Evolutionary conservation across 2,797 vertebrate species (phyloP).

Genomic region (Galago senegalensis): DNA sequence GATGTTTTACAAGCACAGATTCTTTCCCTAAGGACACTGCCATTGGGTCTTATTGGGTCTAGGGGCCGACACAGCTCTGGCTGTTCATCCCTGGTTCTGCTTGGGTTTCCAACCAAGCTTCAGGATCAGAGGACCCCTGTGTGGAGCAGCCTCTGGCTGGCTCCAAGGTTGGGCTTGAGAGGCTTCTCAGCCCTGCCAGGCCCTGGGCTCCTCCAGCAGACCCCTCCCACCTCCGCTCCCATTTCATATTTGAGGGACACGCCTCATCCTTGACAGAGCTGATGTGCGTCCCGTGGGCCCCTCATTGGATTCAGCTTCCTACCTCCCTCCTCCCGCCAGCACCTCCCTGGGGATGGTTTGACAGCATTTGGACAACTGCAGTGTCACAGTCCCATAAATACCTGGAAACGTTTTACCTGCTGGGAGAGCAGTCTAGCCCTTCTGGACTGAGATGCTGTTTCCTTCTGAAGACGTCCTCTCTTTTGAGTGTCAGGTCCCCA

Average conservation of each 20-base stretch:
- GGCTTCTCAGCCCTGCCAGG: neutral
- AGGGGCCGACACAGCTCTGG: neutral
- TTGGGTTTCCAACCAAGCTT: neutral
- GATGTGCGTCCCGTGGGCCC: neutral
- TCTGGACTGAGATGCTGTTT: rapidly evolving
- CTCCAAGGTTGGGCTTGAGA: neutral
- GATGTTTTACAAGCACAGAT: rapidly evolving
- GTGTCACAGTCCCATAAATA: neutral
- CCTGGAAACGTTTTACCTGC: rapidly evolving
- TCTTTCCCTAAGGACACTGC: neutral
- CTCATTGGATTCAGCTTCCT: neutral
- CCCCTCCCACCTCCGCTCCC: neutral
- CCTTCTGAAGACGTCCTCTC: neutral
- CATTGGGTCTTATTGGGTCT: neutral
- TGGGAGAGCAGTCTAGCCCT: neutral
- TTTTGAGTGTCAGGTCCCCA: neutral
- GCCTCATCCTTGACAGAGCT: neutral
- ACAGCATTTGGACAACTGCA: neutral
- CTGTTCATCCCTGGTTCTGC: neutral
- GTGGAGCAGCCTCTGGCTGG: neutral
- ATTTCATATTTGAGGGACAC: rapidly evolving
- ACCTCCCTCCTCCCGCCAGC: neutral
- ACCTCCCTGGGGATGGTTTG: neutral
- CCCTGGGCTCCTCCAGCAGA: rapidly evolving
- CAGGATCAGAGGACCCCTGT: neutral